Conservation (phyloP, 1,140 invertebrate genomes). For the Tetranychus urticae region DNA sequence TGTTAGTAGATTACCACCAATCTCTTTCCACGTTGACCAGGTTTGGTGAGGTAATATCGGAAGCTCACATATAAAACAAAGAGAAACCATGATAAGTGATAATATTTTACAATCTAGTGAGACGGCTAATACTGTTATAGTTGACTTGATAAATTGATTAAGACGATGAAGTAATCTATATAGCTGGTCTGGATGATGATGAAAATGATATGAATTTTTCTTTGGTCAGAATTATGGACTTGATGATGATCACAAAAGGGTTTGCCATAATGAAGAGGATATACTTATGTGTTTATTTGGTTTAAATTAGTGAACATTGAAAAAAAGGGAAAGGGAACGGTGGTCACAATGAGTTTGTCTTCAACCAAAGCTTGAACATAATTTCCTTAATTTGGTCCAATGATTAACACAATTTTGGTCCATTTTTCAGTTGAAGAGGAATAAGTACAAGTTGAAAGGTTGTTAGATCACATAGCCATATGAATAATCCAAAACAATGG, state of each 20-base stretch:
- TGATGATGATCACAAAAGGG: background rate
- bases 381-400: no score
- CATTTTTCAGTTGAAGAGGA: no score
- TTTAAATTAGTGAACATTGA: background rate
- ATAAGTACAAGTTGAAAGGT: no score
- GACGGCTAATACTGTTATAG: background rate
- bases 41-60: conserved; percentile 66
- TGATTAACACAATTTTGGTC: no score
- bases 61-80: conserved; percentile 84
- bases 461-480: no score
- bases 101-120: background rate
- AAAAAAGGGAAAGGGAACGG: background rate
- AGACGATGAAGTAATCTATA: background rate
- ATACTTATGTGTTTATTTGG: background rate
- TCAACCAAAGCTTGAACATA: no score
- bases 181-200: background rate
- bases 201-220: background rate
- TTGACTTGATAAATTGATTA: background rate
- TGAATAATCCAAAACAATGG: no score
- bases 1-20: conserved; percentile 1
- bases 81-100: background rate
- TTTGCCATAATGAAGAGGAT: background rate
- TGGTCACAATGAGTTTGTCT: background rate
- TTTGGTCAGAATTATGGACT: background rate
- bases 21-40: conserved; percentile 9